These are phyloP conservation scores for Apotomis betuletana DNA, from an alignment of 2,888 invertebrate species.

Conservation along the genomic window DNA sequence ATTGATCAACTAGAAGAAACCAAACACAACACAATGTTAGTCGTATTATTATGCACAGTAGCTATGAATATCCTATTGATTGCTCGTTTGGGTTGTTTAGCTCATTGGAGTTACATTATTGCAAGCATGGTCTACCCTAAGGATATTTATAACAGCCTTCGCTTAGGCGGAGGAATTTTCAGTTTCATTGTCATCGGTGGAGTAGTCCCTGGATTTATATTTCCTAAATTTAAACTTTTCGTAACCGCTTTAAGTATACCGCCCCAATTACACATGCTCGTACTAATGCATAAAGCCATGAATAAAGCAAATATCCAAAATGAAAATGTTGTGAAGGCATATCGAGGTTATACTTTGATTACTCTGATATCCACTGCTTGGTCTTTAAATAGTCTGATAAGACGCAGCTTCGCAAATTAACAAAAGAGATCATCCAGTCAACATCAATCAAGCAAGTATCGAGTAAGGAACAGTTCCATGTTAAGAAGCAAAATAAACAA, in stretches of 20 bases:
- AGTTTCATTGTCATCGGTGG: slow-evolving; percentile 28
- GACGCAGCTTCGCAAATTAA: slow-evolving; percentile 3
- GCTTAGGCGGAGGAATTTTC: slow-evolving; percentile 24
- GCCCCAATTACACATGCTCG: slow-evolving; percentile 35
- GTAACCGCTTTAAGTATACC: slow-evolving; percentile 31
- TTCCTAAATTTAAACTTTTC: slow-evolving; percentile 24
- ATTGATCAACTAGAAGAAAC: not conserved
- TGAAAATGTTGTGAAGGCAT: slow-evolving; percentile 16
- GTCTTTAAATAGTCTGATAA: slow-evolving; percentile 21
- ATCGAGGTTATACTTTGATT: slow-evolving; percentile 22
- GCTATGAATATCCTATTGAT: slow-evolving; percentile 24
- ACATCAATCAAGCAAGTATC: not conserved
- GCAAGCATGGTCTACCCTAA: slow-evolving; percentile 35
- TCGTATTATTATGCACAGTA: slow-evolving; percentile 22
- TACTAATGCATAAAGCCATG: slow-evolving; percentile 23
- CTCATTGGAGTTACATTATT: slow-evolving; percentile 43
- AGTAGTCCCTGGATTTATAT: slow-evolving; percentile 29
- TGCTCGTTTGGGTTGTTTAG: slow-evolving; percentile 35
- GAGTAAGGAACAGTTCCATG: no score
- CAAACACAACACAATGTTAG: slow-evolving; percentile 8
- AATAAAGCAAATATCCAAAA: slow-evolving; percentile 12
- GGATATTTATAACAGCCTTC: slow-evolving; percentile 14
- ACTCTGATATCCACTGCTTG: slow-evolving; percentile 28
- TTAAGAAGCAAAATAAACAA: no score
- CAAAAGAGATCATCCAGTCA: not conserved